phyloP scores from a whole-genome alignment of 2,888 invertebrate genomes.

The Adela reaumurella region DNA sequence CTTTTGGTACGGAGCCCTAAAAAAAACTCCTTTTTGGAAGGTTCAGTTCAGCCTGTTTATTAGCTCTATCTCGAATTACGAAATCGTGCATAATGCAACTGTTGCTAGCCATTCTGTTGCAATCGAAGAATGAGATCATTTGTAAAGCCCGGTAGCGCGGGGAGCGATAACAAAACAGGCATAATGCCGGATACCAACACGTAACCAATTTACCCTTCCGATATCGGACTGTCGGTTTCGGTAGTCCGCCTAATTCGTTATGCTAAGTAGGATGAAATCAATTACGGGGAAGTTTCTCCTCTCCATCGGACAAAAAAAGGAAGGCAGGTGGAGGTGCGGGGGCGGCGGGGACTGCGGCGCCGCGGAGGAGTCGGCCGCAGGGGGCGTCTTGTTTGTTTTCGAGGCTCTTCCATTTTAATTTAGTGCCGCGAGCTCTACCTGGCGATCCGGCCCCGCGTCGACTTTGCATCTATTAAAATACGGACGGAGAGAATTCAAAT shows the following conservation, averaged over 20 bases:
- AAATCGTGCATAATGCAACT: no score
- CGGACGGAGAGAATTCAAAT: not conserved
- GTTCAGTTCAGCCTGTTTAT: no score
- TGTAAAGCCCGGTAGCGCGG: not conserved
- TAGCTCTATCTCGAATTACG: no score
- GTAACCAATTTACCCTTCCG: not conserved
- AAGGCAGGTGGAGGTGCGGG: constrained; percentile 6
- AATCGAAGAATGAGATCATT: no score
- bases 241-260: not conserved
- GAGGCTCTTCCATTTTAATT: not conserved
- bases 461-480: not conserved
- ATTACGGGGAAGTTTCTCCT: not conserved
- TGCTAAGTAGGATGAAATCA: not conserved
- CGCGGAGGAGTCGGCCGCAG: constrained; percentile 15
- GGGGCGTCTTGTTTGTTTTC: constrained; percentile 43
- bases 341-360: constrained; percentile 23
- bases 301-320: not conserved
- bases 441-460: not conserved
- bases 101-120: no score
- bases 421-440: not conserved
- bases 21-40: no score
- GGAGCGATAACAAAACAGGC: not conserved
- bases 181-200: no score
- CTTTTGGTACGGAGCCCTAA: no score
- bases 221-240: not conserved